phyloP scores from a whole-genome alignment of 2,888 invertebrate species.

The Capitulum mitella region DNA sequence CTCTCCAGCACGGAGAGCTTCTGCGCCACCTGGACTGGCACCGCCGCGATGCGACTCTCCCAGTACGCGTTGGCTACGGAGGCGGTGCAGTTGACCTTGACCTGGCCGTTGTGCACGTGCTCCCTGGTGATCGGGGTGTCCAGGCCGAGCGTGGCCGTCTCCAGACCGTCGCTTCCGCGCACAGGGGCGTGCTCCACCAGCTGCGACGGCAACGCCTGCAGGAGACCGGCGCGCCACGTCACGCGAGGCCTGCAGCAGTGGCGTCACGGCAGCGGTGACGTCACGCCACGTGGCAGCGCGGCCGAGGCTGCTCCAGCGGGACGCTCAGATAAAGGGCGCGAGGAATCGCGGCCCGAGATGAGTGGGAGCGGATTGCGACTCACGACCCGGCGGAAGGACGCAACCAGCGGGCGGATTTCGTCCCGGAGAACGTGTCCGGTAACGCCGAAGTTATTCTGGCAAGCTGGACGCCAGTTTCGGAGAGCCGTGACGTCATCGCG shows the following conservation, averaged over 20 bases:
- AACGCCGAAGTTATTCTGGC: no score
- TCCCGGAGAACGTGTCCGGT: no score
- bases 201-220: not conserved
- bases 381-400: no score
- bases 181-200: slow-evolving; percentile 23
- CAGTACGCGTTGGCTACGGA: slow-evolving; percentile 1
- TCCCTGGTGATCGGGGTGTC: not conserved
- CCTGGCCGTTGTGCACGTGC: not conserved
- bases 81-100: slow-evolving; percentile 16
- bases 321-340: no score
- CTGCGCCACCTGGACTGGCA: not conserved
- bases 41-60: not conserved
- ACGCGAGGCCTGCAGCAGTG: not conserved
- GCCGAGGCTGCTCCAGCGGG: no score
- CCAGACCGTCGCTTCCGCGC: slow-evolving; percentile 7
- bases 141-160: not conserved
- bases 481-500: no score
- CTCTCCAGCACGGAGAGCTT: not conserved
- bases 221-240: no score
- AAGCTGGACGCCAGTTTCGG: no score
- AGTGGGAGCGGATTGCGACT: no score
- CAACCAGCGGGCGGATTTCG: no score
- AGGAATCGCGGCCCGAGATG: no score
- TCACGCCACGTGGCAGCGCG: no score
- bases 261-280: not conserved